Conservation (phyloP, 1,140 invertebrate genomes). For the Capitella teleta region DNA sequence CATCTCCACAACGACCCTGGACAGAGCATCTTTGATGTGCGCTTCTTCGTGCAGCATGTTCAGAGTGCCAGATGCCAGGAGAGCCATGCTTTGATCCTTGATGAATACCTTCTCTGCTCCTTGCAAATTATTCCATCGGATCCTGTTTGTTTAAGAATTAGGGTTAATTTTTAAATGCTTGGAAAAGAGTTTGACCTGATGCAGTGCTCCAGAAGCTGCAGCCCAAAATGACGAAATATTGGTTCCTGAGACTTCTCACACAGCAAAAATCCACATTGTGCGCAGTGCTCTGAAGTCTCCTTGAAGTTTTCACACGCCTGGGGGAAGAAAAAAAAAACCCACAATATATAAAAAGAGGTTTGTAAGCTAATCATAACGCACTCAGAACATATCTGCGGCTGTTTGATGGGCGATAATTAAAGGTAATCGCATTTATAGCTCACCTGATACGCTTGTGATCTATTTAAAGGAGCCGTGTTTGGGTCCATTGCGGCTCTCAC, state of each 20-base stretch:
- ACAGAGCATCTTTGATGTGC: slow-evolving; percentile 76
- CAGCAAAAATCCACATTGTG: slow-evolving; percentile 68
- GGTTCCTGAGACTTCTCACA: slow-evolving; percentile 59
- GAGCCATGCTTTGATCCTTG: slow-evolving; percentile 44
- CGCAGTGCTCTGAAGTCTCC: slow-evolving; percentile 71
- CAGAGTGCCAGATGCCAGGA: slow-evolving; percentile 28
- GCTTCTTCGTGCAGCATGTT: slow-evolving; percentile 43
- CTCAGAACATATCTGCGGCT: no score
- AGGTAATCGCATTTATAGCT: no score
- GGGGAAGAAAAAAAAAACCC: no score
- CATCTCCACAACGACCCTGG: slow-evolving; percentile 82
- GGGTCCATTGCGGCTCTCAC: no score
- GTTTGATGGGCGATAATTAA: no score
- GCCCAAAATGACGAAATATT: slow-evolving; percentile 71
- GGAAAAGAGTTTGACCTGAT: slow-evolving; percentile 56
- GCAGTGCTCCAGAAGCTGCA: slow-evolving; percentile 79
- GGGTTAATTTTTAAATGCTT: slow-evolving; percentile 3
- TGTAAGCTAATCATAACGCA: no score
- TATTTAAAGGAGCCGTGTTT: no score
- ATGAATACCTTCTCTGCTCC: slow-evolving; percentile 77
- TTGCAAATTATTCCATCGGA: slow-evolving; percentile 70
- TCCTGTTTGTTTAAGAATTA: neutral
- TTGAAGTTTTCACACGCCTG: slow-evolving; percentile 36
- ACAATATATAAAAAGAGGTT: no score
- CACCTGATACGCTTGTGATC: no score